Conservation (phyloP, 2,113 vertebrate species). For the Notiomystis cincta region DNA sequence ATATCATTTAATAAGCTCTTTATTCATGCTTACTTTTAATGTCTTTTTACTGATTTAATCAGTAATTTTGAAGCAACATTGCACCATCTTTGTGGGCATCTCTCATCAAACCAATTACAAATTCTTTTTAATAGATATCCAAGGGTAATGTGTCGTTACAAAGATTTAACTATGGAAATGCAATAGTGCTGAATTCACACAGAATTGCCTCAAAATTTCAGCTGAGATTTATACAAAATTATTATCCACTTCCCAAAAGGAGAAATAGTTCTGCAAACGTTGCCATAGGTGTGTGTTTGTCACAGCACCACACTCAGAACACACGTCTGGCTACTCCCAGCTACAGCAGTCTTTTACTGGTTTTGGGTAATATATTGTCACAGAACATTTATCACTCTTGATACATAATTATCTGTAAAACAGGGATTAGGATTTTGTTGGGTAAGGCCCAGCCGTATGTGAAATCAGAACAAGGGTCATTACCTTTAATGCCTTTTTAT, state of each 20-base stretch:
- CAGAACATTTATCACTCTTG: slow-evolving; percentile 42
- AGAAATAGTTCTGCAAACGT: not conserved
- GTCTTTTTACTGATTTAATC: slow-evolving; percentile 33
- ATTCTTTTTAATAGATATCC: not conserved
- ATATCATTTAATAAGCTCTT: not conserved
- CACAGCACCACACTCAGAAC: not conserved
- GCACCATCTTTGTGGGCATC: not conserved
- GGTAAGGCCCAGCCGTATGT: not conserved
- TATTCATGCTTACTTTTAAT: not conserved
- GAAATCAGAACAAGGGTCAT: slow-evolving; percentile 53
- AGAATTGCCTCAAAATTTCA: not conserved
- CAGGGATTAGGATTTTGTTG: slow-evolving; percentile 29
- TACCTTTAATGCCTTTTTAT: slow-evolving; percentile 54
- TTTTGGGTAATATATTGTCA: slow-evolving; percentile 7
- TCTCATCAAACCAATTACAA: not conserved
- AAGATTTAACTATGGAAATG: not conserved
- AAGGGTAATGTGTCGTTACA: not conserved
- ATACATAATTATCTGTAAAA: slow-evolving; percentile 43
- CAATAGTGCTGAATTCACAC: not conserved
- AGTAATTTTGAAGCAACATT: not conserved
- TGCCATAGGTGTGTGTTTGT: not conserved
- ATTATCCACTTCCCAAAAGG: not conserved
- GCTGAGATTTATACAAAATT: not conserved
- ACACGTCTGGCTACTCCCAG: not conserved
- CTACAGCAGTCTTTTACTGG: not conserved